These are phyloP conservation scores for Luperina nickerlii DNA, from an alignment of 2,888 invertebrate species.

Conservation along the genomic window DNA sequence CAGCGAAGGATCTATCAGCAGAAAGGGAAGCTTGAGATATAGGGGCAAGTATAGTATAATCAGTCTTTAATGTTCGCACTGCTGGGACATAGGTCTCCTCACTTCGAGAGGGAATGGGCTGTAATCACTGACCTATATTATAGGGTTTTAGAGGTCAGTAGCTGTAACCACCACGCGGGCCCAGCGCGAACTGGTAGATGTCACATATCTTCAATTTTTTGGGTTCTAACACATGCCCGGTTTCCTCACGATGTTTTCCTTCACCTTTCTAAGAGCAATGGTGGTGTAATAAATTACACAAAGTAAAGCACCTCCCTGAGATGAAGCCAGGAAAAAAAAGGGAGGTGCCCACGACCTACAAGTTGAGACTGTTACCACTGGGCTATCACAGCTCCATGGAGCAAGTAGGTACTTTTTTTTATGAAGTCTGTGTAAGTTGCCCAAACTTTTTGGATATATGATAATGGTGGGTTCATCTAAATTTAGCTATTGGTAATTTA, in stretches of 20 bases:
- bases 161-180: neutral
- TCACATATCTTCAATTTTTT: neutral
- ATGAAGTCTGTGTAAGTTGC: neutral
- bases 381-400: neutral
- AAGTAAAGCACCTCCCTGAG: too few species aligned
- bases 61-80: neutral
- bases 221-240: neutral
- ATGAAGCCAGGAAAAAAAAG: too few species aligned
- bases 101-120: too few species aligned
- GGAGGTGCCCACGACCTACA: too few species aligned
- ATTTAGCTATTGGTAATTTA: neutral
- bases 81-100: neutral
- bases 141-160: too few species aligned
- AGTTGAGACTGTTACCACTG: neutral
- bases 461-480: neutral
- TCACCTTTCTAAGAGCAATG: too few species aligned
- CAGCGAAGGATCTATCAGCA: constrained; percentile 79
- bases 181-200: neutral
- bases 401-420: neutral
- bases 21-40: constrained; percentile 89
- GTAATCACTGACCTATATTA: neutral
- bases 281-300: too few species aligned
- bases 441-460: neutral
- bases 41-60: constrained; percentile 83
- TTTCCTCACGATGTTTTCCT: neutral